Evolutionary conservation across 2,888 invertebrate genomes (phyloP), one percentile per base, ranked within the genome.

Genomic region (Pecten maximus): DNA sequence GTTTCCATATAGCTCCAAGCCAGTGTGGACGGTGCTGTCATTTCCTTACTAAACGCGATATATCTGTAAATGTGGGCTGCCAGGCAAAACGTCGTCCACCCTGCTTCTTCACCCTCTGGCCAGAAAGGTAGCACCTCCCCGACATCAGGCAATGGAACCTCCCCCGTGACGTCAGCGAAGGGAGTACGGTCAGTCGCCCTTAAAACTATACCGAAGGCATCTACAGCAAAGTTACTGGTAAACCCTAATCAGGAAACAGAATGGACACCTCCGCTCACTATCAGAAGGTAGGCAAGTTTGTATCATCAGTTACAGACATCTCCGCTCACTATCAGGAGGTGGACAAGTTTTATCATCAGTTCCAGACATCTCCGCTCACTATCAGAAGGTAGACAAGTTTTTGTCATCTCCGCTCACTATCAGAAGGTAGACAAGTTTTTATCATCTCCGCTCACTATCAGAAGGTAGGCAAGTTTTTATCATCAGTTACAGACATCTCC

Each of bases 31-130:
- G 35, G 74, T 74, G 15, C 74, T 35, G 28, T 74, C 8, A 28
- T 54, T 54, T 54, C 8, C 2, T 19, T 54, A 54, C 12, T 19
- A 54, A 54, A 54, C 16, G 16, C n/a, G 54, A 0, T 23, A 54
- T 54, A 54, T n/a, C 28, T 35, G 74, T 74, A 74, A 74, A 74
- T 74, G 74, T 74, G 74, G 74, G 74, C 74, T 6, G 74, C 74
- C 23, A 74, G 74, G 35, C 74, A 74, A 28, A 74, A 74, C 74
- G 74, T 74, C 8, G 74, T 74, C 74, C 74, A 74, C 12, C 74
- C 74, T 4, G 35, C 35, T 74, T 35, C 74, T 3, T 10, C 35
- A 60, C 60, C 23, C n/a, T n/a, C 15, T 28, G 3, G 35, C 74
- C 35, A 35, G 10, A 74, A 74, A 74, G 74, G 19, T 28, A 19